Conservation (phyloP, 1,140 invertebrate genomes). For the Hyles euphorbiae region DNA sequence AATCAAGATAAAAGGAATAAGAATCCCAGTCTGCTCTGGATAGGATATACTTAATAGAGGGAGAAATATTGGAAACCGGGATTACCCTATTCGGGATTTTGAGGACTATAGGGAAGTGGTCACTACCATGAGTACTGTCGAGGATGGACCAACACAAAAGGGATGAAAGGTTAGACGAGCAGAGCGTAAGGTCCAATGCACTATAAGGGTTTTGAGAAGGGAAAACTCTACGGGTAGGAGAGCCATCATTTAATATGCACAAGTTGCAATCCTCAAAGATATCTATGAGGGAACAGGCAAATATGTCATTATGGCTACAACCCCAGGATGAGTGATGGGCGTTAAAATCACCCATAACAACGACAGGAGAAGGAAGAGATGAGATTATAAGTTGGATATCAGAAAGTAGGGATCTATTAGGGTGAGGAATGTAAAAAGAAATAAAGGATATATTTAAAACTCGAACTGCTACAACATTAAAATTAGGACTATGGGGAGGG, state of each 20-base stretch:
- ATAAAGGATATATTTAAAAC: too few species aligned
- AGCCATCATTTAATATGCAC: slow-evolving; percentile 24
- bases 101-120: neutral
- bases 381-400: slow-evolving; percentile 6
- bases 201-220: neutral
- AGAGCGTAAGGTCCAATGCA: neutral
- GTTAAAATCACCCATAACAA: slow-evolving; percentile 23
- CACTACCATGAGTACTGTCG: neutral
- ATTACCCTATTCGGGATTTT: neutral
- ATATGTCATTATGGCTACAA: slow-evolving; percentile 3
- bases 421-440: too few species aligned
- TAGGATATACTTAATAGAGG: neutral
- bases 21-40: neutral
- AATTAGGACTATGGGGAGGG: slow-evolving; percentile 6
- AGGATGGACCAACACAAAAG: neutral
- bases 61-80: neutral
- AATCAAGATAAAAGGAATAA: neutral
- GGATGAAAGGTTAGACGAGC: neutral
- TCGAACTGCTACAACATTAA: slow-evolving; percentile 15
- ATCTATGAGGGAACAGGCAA: slow-evolving; percentile 8
- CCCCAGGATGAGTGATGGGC: slow-evolving; percentile 18
- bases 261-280: slow-evolving; percentile 19
- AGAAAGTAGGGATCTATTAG: neutral
- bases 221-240: slow-evolving; percentile 3
- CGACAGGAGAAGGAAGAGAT: slow-evolving; percentile 8